Evolutionary conservation across 2,797 vertebrate species (phyloP), one percentile per base, ranked within the genome.

Genomic region (Heliangelus exortis): DNA sequence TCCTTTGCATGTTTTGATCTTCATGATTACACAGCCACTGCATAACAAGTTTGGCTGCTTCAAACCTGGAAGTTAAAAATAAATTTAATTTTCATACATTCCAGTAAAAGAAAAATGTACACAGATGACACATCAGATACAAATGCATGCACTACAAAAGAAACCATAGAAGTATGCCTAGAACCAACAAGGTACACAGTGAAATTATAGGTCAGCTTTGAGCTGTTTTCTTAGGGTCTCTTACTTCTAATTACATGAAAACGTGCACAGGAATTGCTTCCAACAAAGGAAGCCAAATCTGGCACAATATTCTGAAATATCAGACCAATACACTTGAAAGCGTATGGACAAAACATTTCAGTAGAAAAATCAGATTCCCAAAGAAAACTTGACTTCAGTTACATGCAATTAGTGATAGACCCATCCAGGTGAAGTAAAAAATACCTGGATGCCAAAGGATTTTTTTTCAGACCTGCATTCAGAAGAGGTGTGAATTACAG

Each of bases 21-120:
- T 99, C 99, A 6, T 99, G 99, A 97, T 99, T 99, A 96, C 99
- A 99, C 67, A 99, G 98, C 99, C 99, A 99, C 97, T 99, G 99
- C 99, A 99, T 99, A 91, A 99, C 99, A 83, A 99, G 98, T 96
- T 99, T 99, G 87, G 99, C 99, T 71, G 99, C 99, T 98, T 99
- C 99, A 97, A 99, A 99, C 96, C 99, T 99, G 95, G 14, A 93
- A 95, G 73, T 71, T 59, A 59, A 81, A 92, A 78, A 93, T 50
- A 91, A 57, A 41, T 65, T 45, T 78, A 4, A 20, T 88, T 86
- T 86, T 82, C 15, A 0, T 16, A 80, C 90, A 10, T 61, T 43
- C 72, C 16, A 57, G 1, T 31, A 73, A 79, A 71, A 47, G 9
- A 55, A 67, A 72, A 12, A 84, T 10, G 14, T 13, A 89, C 28